A percentile compares a stretch with the other conserved stretches of the same genome.
phyloP scores from a whole-genome alignment of 2,113 vertebrate species.

The Ciconia maguari region DNA sequence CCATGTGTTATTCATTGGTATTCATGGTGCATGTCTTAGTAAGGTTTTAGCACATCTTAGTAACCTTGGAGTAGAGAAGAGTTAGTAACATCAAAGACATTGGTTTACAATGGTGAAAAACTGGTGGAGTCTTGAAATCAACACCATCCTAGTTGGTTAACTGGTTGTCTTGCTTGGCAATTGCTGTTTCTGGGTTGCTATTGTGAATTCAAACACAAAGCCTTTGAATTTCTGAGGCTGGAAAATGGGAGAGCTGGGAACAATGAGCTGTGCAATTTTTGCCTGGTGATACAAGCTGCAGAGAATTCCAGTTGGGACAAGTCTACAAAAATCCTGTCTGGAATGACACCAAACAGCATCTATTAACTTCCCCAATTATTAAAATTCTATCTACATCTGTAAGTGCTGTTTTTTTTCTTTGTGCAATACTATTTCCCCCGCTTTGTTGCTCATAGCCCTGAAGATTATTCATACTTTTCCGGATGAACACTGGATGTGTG shows the following conservation, averaged over 20 bases:
- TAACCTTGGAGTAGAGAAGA: background rate
- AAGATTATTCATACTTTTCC: background rate
- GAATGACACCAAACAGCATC: background rate
- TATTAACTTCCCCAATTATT: background rate
- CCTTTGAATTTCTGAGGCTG: background rate
- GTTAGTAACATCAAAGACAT: background rate
- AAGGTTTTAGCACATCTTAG: background rate
- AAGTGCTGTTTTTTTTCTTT: background rate
- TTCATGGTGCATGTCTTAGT: background rate
- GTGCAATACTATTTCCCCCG: background rate
- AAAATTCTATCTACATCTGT: background rate
- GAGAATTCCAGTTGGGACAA: background rate
- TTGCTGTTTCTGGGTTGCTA: background rate
- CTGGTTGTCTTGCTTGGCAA: background rate
- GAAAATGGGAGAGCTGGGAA: background rate
- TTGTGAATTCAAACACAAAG: background rate
- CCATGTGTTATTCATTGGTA: background rate
- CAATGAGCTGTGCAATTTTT: constrained; percentile 3
- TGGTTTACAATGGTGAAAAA: background rate
- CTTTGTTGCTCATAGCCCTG: background rate
- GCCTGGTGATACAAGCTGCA: background rate
- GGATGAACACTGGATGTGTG: background rate
- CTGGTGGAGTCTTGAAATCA: background rate
- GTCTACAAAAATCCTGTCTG: background rate
- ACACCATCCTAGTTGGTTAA: background rate